Evolutionary conservation across 2,888 invertebrate genomes (phyloP), one percentile per base, ranked within the genome.

Genomic region (Synanthedon myopaeformis): DNA sequence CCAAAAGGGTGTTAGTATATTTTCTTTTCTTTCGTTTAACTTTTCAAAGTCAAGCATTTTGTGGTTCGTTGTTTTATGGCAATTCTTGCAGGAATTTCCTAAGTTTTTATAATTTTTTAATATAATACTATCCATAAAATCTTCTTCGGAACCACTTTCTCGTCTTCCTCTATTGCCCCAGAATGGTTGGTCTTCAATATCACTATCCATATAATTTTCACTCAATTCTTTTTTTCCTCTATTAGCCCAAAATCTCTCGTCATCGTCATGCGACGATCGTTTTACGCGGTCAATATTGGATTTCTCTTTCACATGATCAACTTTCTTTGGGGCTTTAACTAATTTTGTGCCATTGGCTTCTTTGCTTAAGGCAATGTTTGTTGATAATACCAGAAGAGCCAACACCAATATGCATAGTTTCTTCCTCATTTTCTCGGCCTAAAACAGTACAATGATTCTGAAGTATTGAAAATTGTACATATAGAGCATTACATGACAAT

Each of bases 91-190:
- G 41, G 63, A 62, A 53, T 59, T 57, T 4, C 56, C 54, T 42
- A 55, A 57, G 52, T 58, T 54, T 49, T 45, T 65, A 62, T 42
- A 59, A 49, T 52, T 54, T 28, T 42, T 5, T 52, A 49, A 55
- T 50, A 19, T 42, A 5, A 55, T 55, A 56, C 63, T 64, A 52
- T 68, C 65, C 41, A 60, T 60, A 51, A 59, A 55, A 53, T 63
- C 64, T 64, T 81, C 81, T 12, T 62, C 57, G 0, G 75, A 70
- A 0, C 64, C 64, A 56, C 67, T 70, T 0, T 76, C 78, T 13
- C 84, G 71, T 60, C 77, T 69, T 6, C 82, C 84, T 59, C 84
- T 68, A 41, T 70, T 76, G 6, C 75, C 83, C 86, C 86, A 86
- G 65, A 87, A 86, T 1, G 82, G 83, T 45, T 61, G 59, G 8